phyloP scores from a whole-genome alignment of 2,888 invertebrate genomes.

The Subacronicta megacephala region DNA sequence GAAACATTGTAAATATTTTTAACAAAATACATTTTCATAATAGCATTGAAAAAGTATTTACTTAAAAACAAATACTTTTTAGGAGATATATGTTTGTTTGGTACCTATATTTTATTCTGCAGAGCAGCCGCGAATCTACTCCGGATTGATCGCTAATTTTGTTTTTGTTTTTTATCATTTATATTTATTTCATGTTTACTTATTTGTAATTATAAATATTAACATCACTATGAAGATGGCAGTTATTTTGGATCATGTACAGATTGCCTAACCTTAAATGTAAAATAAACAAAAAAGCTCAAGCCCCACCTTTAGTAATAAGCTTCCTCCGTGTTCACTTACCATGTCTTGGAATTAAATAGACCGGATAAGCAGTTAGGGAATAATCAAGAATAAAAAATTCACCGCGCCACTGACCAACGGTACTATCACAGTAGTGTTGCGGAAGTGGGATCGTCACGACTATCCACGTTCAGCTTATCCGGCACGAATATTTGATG shows the following conservation, averaged over 20 bases:
- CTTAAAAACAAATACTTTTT: no score
- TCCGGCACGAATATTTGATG: slow-evolving; percentile 66
- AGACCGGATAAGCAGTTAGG: slow-evolving; percentile 77
- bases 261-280: no score
- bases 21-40: slow-evolving; percentile 8
- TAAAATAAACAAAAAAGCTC: no score
- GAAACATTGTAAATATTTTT: slow-evolving; percentile 1
- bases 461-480: slow-evolving; percentile 50
- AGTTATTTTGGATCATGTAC: no score
- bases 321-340: slow-evolving; percentile 54
- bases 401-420: slow-evolving; percentile 68
- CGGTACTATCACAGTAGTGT: slow-evolving; percentile 50
- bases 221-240: no score
- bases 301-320: slow-evolving; percentile 23
- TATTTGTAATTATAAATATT: no score
- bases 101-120: no score
- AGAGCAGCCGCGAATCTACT: no score
- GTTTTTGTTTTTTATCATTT: no score
- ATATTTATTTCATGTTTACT: no score
- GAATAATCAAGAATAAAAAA: slow-evolving; percentile 84
- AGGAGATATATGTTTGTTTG: no score
- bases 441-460: slow-evolving; percentile 57
- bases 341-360: slow-evolving; percentile 66
- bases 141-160: no score
- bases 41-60: neutral